Conservation (phyloP, 2,888 invertebrate species). For the Mesodorylaimus sp. region DNA sequence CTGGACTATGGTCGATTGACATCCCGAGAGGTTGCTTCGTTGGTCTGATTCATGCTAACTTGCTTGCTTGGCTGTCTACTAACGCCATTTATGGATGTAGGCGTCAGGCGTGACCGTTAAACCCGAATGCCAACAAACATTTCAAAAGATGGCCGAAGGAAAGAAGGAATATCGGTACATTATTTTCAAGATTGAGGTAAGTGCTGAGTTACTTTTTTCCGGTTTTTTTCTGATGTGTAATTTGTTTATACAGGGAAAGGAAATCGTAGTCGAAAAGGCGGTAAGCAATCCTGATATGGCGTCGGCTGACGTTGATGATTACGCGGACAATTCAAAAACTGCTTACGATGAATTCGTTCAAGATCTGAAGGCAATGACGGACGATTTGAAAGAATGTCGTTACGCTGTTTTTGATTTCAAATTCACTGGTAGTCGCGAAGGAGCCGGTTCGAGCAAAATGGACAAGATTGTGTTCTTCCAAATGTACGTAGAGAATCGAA, state of each 20-base stretch:
- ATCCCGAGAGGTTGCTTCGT: no score
- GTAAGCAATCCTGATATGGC: constrained; percentile 21
- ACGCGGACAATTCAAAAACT: constrained; percentile 37
- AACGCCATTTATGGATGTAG: background rate
- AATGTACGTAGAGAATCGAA: constrained; percentile 43
- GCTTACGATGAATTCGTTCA: constrained; percentile 83
- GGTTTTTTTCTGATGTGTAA: background rate
- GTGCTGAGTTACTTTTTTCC: background rate
- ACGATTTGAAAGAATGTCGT: constrained; percentile 65
- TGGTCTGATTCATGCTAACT: no score
- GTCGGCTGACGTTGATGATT: constrained; percentile 19
- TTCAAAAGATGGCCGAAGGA: constrained; percentile 27
- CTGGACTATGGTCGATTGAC: no score
- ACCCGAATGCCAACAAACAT: constrained; percentile 27
- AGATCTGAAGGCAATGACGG: constrained; percentile 61
- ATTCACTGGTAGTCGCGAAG: constrained; percentile 67
- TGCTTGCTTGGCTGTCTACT: no score
- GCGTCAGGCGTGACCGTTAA: constrained; percentile 28
- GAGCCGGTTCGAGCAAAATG: constrained; percentile 83
- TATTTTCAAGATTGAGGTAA: constrained; percentile 27
- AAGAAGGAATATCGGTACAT: constrained; percentile 27
- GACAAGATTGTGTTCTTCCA: constrained; percentile 93
- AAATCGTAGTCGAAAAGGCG: constrained; percentile 27
- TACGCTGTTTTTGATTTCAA: constrained; percentile 90
- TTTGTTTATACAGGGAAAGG: constrained; percentile 20